Percentiles rank a stretch among this genome's conserved stretches.
Evolutionary conservation across 2,113 vertebrate species (phyloP).

Genomic region (Lophotis ruficrista): DNA sequence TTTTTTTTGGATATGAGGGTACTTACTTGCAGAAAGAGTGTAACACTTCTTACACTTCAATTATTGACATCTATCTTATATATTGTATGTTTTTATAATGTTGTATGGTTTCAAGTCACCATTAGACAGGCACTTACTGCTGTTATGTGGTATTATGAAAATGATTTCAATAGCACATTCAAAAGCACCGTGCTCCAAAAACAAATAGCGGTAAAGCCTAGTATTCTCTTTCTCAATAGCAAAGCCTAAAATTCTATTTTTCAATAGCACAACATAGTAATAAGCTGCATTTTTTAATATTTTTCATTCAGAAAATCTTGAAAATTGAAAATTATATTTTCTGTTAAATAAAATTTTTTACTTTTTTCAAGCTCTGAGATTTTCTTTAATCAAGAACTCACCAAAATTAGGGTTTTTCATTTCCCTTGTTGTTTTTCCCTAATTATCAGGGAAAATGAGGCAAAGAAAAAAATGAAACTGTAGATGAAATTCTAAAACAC

Average conservation of each 20-base stretch:
- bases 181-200: neutral
- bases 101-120: neutral
- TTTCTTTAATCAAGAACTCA: neutral
- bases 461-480: neutral
- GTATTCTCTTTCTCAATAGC: neutral
- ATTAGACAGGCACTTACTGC: neutral
- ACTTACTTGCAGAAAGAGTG: neutral
- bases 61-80: neutral
- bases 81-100: neutral
- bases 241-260: neutral
- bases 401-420: neutral
- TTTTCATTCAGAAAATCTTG: neutral
- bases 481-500: neutral
- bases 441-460: neutral
- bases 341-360: neutral
- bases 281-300: neutral
- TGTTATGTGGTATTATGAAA: neutral
- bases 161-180: neutral
- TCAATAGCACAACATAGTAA: neutral
- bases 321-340: neutral
- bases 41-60: neutral
- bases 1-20: neutral
- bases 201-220: neutral
- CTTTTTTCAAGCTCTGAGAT: neutral
- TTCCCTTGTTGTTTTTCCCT: neutral